Evolutionary conservation across 2,113 vertebrate genomes (phyloP), one percentile per base, ranked within the genome.

Genomic region (Anguilla rostrata): DNA sequence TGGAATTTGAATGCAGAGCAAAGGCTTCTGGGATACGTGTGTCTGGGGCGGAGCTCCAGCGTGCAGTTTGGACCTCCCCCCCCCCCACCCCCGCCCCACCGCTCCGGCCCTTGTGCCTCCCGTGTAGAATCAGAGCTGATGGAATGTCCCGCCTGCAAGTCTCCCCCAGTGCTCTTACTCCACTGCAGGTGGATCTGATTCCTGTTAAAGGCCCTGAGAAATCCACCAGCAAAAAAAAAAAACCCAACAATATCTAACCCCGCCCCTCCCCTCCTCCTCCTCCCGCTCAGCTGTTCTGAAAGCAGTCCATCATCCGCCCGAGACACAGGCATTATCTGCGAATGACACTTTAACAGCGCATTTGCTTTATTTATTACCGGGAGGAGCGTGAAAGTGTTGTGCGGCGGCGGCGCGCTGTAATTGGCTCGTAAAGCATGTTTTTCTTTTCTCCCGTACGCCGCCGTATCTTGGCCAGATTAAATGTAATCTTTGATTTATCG

Each of bases 401-500:
- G 71, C n/a, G 7, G 0, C n/a, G 7, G 0, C 34, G n/a, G 71
- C 71, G 12, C 0, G 60, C 60, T 88, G 85, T 88, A 84, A 87
- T 85, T 66, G 71, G 9, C 22, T 66, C 88, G 88, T 90, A 86
- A 88, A 88, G 85, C 86, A 86, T 81, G 49, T 87, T 81, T 34
- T 85, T 83, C 85, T 84, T 60, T 78, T 87, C 79, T 87, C 60
- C 81, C 80, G 83, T 83, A 34, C 80, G 39, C 83, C 57, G 82
- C 60, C 71, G 66, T 78, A 57, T 66, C 60, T 88, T 9, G 86
- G 84, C 84, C 87, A 86, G 39, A 83, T 78, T 86, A 86, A 83
- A 84, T 41, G n/a, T 88, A 83, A 86, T 57, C 79, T 88, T 90
- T 90, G 87, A 86, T 90, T n/a, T 34, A 34, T 75, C 82, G 16